Evolutionary conservation across 2,797 vertebrate genomes (phyloP).

Genomic region (Poecilia picta): DNA sequence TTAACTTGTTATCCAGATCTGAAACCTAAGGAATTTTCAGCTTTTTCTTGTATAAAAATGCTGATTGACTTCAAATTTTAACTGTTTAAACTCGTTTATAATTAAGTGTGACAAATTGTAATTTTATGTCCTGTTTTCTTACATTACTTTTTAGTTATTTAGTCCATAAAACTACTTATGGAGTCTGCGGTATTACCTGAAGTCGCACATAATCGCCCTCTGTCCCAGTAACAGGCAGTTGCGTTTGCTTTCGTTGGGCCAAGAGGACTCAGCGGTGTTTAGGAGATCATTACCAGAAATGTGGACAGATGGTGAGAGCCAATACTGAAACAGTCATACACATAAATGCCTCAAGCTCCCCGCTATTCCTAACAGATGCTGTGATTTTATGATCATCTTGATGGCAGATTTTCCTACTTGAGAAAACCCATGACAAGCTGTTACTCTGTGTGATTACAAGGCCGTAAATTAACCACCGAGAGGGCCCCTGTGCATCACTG

Average conservation of each 20-base stretch:
- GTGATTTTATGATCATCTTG: slow-evolving; percentile 61
- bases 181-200: not conserved
- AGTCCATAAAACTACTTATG: not conserved
- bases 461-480: slow-evolving; percentile 50
- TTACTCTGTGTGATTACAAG: slow-evolving; percentile 59
- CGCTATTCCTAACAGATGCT: slow-evolving; percentile 63
- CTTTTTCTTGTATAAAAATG: not conserved
- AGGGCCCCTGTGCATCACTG: slow-evolving; percentile 37
- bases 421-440: slow-evolving; percentile 63
- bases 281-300: slow-evolving; percentile 23
- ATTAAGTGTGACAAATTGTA: not conserved
- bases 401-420: slow-evolving; percentile 60
- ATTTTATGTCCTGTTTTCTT: too few relatives aligned
- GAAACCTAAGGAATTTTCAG: not conserved
- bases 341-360: slow-evolving; percentile 35
- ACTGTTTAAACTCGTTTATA: not conserved
- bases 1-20: not conserved
- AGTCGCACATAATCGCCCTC: not conserved
- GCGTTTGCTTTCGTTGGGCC: not conserved
- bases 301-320: slow-evolving; percentile 27
- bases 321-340: slow-evolving; percentile 26
- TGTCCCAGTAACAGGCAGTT: slow-evolving; percentile 6
- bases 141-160: not conserved
- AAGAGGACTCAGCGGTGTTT: not conserved
- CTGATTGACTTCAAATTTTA: not conserved